Evolutionary conservation across 2,113 vertebrate genomes (phyloP).

Genomic region (Microtus oregoni): DNA sequence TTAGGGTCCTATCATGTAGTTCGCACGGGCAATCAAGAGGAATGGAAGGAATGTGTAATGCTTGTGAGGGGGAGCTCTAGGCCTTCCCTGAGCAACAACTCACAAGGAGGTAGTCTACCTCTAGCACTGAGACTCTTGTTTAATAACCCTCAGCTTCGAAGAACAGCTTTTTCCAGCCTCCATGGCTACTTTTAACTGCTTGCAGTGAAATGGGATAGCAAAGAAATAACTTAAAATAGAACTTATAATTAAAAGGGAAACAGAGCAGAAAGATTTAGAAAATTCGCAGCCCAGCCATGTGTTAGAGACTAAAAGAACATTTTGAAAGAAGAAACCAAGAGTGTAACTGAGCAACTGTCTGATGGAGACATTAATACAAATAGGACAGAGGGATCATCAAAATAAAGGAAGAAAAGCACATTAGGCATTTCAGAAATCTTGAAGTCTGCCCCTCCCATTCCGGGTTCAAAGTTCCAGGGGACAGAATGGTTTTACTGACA

Average conservation of each 20-base stretch:
- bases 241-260: slow-evolving; percentile 44
- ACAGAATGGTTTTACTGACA: not conserved
- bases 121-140: not conserved
- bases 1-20: not conserved
- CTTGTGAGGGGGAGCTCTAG: not conserved
- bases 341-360: not conserved
- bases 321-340: not conserved
- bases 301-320: not conserved
- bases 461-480: not conserved
- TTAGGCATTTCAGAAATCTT: not conserved
- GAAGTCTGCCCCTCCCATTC: not conserved
- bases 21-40: not conserved
- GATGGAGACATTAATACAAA: not conserved
- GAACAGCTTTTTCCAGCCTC: not conserved
- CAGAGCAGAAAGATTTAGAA: not conserved
- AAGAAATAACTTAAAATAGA: not conserved
- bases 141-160: not conserved
- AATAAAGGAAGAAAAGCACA: not conserved
- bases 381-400: not conserved
- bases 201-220: not conserved
- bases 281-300: not conserved
- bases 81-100: not conserved
- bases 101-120: not conserved
- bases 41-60: not conserved
- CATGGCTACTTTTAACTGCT: not conserved